A percentile compares a stretch with the other conserved stretches of the same genome.
phyloP scores from a whole-genome alignment of 1,140 invertebrate species.

The Lepidurus arcticus region DNA sequence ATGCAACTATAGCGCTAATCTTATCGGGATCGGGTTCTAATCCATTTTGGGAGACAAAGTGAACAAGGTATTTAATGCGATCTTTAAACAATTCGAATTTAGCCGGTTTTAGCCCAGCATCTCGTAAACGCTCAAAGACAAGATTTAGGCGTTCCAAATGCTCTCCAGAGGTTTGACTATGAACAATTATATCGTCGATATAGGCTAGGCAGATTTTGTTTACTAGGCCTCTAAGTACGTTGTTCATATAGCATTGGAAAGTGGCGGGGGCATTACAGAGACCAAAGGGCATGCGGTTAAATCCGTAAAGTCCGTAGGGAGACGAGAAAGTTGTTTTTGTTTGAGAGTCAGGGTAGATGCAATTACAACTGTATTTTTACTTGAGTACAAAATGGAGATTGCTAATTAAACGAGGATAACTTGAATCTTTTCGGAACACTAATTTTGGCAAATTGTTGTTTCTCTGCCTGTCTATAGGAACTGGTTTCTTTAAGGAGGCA shows the following conservation, averaged over 20 bases:
- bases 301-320: conserved; percentile 45
- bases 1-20: conserved; percentile 42
- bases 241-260: conserved; percentile 41
- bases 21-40: conserved; percentile 43
- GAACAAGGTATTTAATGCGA: conserved; percentile 42
- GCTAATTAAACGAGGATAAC: too few relatives aligned
- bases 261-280: conserved; percentile 45
- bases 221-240: too few relatives aligned
- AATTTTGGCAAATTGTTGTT: too few relatives aligned
- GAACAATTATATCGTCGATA: too few relatives aligned
- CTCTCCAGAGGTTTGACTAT: conserved; percentile 37
- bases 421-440: too few relatives aligned
- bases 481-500: too few relatives aligned
- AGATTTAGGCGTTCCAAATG: conserved; percentile 42
- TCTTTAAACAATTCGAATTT: conserved; percentile 42
- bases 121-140: conserved; percentile 40
- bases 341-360: too few relatives aligned
- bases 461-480: too few relatives aligned
- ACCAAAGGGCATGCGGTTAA: conserved; percentile 46
- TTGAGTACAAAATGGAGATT: too few relatives aligned
- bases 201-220: too few relatives aligned
- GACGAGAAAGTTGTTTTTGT: conserved; percentile 47
- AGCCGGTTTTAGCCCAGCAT: conserved; percentile 24
- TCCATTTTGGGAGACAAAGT: conserved; percentile 40
- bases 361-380: too few relatives aligned